Conservation (phyloP, 2,888 invertebrate genomes). For the Lymantria monacha region DNA sequence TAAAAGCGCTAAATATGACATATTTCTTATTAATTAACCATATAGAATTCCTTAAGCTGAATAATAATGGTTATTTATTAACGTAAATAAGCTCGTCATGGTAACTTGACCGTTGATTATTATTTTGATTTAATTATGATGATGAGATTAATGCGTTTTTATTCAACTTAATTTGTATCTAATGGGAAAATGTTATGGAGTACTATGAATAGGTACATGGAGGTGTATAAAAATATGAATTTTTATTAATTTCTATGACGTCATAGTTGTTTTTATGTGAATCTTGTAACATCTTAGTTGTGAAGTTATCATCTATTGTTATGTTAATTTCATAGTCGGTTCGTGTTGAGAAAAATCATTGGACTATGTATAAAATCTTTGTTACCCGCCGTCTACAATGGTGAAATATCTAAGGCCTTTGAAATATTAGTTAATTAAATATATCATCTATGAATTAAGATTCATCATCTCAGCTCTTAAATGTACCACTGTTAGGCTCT, state of each 20-base stretch:
- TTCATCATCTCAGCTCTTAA: too few species aligned
- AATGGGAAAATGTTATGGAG: conserved; percentile 24
- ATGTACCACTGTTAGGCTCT: too few species aligned
- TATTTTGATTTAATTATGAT: conserved; percentile 2
- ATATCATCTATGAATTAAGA: too few species aligned
- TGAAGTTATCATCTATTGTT: conserved; percentile 25
- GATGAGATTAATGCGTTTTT: conserved; percentile 5
- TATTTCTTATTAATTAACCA: too few species aligned
- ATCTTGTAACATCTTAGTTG: conserved; percentile 12
- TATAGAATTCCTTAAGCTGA: not conserved
- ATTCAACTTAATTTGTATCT: conserved; percentile 6
- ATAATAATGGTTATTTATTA: not conserved
- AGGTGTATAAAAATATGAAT: not conserved
- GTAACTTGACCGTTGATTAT: conserved; percentile 6
- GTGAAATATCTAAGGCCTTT: too few species aligned
- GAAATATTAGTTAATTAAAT: too few species aligned
- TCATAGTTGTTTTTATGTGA: conserved; percentile 12
- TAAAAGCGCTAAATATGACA: too few species aligned
- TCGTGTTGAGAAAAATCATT: conserved; percentile 22
- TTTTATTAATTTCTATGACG: conserved; percentile 14
- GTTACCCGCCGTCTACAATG: too few species aligned
- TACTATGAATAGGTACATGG: conserved; percentile 5
- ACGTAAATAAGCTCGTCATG: conserved; percentile 17
- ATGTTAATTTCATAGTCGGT: conserved; percentile 21
- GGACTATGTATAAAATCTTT: conserved; percentile 5